phyloP scores from a whole-genome alignment of 1,140 invertebrate genomes.

The Dinoponera quadriceps region DNA sequence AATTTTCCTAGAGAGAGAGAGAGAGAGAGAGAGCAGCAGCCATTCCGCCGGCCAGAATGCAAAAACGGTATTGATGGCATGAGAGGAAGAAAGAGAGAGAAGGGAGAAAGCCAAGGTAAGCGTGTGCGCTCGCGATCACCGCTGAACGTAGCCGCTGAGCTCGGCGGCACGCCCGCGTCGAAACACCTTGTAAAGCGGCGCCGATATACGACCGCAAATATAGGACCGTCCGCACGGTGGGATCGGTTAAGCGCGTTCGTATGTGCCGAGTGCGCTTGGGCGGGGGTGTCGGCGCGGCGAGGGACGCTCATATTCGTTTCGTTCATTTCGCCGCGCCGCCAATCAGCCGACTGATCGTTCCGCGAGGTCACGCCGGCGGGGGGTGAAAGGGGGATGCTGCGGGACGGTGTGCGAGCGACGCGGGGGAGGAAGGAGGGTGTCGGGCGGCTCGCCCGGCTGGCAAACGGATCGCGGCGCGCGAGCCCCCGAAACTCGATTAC shows the following conservation, averaged over 20 bases:
- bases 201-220: constrained; percentile 56
- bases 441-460: constrained; percentile 40
- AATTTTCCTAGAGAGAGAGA: too few species aligned
- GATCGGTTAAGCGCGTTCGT: constrained; percentile 61
- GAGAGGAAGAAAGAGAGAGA: too few species aligned
- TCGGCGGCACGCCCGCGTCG: neutral
- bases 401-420: constrained; percentile 20
- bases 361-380: constrained; percentile 41
- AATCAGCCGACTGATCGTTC: constrained; percentile 66
- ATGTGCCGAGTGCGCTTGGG: constrained; percentile 10
- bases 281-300: constrained; percentile 1
- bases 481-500: constrained; percentile 66
- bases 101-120: neutral
- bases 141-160: neutral
- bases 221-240: constrained; percentile 40
- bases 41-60: too few species aligned
- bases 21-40: too few species aligned
- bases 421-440: neutral
- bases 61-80: too few species aligned
- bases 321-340: constrained; percentile 67
- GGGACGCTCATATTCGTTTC: constrained; percentile 63
- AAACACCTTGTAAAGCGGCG: constrained; percentile 51
- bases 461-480: constrained; percentile 62
- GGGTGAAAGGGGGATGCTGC: constrained; percentile 36
- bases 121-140: too few species aligned